Evolutionary conservation across 1,140 invertebrate species (phyloP).

Genomic region (Druon quercuslanigerum): DNA sequence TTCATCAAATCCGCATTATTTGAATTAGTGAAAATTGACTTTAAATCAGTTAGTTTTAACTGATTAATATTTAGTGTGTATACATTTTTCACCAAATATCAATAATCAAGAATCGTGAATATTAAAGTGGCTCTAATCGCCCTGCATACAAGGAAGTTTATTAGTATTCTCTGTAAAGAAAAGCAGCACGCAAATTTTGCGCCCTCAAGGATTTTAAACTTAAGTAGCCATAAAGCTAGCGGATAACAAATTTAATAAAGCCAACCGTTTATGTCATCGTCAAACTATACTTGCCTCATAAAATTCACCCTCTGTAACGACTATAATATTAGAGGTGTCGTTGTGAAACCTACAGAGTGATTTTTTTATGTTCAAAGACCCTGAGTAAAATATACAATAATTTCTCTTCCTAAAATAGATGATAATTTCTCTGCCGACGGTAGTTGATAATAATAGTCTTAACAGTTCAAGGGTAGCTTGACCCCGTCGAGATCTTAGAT

Average conservation of each 20-base stretch:
- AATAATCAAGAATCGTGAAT: no score
- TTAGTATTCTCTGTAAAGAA: not conserved
- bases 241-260: constrained; percentile 23
- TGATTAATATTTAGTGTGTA: no score
- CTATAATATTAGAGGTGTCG: constrained; percentile 1
- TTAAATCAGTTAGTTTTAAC: no score
- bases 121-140: no score
- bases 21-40: no score
- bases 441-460: no score
- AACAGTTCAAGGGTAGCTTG: no score
- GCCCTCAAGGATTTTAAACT: not conserved
- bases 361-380: constrained; percentile 6
- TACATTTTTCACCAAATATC: no score
- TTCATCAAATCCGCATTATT: no score
- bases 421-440: no score
- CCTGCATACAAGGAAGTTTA: no score
- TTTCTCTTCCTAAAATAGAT: not conserved
- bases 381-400: not conserved
- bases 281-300: constrained; percentile 15
- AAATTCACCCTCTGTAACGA: constrained; percentile 20
- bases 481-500: no score
- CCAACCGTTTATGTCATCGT: constrained; percentile 14
- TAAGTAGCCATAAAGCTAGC: not conserved
- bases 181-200: not conserved
- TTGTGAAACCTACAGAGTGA: not conserved